Evolutionary conservation across 2,888 invertebrate genomes (phyloP), one percentile per base, ranked within the genome.

Genomic region (Protodeltote pygarga): DNA sequence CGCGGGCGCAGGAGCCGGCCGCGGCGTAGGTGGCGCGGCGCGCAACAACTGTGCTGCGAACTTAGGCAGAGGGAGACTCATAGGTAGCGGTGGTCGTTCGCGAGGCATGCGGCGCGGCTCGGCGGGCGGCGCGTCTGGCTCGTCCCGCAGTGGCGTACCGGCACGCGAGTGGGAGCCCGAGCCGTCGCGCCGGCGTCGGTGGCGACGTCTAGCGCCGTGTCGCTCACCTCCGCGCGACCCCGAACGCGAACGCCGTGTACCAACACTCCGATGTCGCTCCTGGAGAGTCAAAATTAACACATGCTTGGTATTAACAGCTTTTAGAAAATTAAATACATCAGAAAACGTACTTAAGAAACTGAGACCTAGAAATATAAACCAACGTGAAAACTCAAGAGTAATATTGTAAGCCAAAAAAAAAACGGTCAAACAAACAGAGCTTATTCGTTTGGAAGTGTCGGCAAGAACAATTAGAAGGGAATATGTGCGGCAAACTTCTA

Each of bases 1-100:
- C 17, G 94, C 93, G 2, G 94, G 93, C 9, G 83, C 77, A 13
- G 93, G 88, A 10, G 86, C 71, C 68, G 87, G 87, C 53, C 85
- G 92, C 37, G 93, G 89, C 17, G 93, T 85, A 49, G 92, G 83
- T 3, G 93, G 89, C 41, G 90, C 92, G 13, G 92, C 83, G 14
- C 93, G 91, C 52, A 92, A 85, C 73, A 95, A 93, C 77, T 94
- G 94, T 47, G 95, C 94, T 10, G 98, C 98, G 83, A 98, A 98
- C 87, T 96, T 95, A 24, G 98, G 98, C 70, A 98, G 89, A 13
- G 98, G 98, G 73, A 98, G 91, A 72, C 96, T 95, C 85, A 98
- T 93, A 19, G 97, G 96, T 8, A 95, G 94, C 50, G 93, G 93
- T 80, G 93, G 90, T 59, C 93, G 93, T 71, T 90, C 95, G 15